Conservation (phyloP, 2,888 invertebrate species). For the Enchytraeus crypticus region DNA sequence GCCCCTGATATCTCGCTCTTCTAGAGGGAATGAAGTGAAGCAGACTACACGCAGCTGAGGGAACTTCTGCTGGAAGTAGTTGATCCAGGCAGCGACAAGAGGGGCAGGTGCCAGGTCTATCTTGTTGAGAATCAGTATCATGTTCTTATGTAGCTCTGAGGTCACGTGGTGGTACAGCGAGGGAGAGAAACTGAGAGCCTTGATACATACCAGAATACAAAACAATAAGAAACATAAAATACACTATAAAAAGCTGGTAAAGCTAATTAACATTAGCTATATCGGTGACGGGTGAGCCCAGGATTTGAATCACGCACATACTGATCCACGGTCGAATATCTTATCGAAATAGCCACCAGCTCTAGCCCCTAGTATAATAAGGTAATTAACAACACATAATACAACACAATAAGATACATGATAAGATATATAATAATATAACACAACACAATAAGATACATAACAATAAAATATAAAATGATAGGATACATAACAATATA, state of each 20-base stretch:
- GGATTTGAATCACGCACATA: too few relatives aligned
- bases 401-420: too few relatives aligned
- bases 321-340: too few relatives aligned
- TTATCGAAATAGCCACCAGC: too few relatives aligned
- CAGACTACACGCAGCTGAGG: slow-evolving; percentile 67
- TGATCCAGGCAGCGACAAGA: slow-evolving; percentile 76
- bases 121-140: slow-evolving; percentile 83
- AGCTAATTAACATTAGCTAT: too few relatives aligned
- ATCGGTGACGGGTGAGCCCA: too few relatives aligned
- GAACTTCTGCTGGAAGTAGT: slow-evolving; percentile 64
- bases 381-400: neutral
- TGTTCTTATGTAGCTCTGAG: slow-evolving; percentile 65
- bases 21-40: slow-evolving; percentile 77
- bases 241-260: too few relatives aligned
- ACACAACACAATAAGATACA: neutral
- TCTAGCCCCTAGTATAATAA: too few relatives aligned
- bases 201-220: slow-evolving; percentile 19
- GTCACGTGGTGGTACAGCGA: slow-evolving; percentile 72
- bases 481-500: neutral
- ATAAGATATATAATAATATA: neutral
- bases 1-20: too few relatives aligned
- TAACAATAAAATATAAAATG: neutral
- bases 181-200: slow-evolving; percentile 70
- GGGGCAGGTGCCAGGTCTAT: slow-evolving; percentile 75
- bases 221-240: neutral